Evolutionary conservation across 2,113 vertebrate genomes (phyloP).

Genomic region (Saguinus imperator): DNA sequence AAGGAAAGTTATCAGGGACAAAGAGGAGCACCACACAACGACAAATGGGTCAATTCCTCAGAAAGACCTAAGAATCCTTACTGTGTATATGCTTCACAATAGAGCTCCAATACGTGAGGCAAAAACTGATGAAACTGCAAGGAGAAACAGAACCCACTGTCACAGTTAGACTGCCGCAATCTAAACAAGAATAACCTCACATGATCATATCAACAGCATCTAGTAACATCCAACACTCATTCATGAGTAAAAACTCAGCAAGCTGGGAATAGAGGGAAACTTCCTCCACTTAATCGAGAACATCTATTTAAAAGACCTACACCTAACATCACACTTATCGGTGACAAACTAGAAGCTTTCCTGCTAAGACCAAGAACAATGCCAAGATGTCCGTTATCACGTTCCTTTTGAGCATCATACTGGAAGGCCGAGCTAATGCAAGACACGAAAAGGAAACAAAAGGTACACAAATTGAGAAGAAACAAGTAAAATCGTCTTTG

Average conservation of each 20-base stretch:
- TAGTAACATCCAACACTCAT: not conserved
- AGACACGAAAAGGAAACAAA: not conserved
- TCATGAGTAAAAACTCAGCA: not conserved
- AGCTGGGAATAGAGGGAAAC: not conserved
- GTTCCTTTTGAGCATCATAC: not conserved
- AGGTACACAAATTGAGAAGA: not conserved
- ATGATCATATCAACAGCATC: not conserved
- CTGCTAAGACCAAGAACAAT: not conserved
- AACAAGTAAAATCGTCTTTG: not conserved
- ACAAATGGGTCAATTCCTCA: not conserved
- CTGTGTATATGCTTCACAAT: not conserved
- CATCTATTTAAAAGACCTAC: not conserved
- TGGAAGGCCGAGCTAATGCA: not conserved
- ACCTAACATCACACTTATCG: not conserved
- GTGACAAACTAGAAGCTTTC: not conserved
- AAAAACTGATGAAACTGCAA: not conserved
- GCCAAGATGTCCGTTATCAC: not conserved
- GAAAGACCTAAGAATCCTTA: not conserved
- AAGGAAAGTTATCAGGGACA: not conserved
- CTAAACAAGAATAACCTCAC: constrained; percentile 4
- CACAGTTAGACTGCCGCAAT: not conserved
- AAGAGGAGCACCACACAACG: not conserved
- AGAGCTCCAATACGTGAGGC: not conserved
- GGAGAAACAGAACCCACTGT: not conserved
- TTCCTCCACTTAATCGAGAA: not conserved